Base-by-base conservation (phyloP, 2,113 vertebrate species). In the Aythya baeri region DNA sequence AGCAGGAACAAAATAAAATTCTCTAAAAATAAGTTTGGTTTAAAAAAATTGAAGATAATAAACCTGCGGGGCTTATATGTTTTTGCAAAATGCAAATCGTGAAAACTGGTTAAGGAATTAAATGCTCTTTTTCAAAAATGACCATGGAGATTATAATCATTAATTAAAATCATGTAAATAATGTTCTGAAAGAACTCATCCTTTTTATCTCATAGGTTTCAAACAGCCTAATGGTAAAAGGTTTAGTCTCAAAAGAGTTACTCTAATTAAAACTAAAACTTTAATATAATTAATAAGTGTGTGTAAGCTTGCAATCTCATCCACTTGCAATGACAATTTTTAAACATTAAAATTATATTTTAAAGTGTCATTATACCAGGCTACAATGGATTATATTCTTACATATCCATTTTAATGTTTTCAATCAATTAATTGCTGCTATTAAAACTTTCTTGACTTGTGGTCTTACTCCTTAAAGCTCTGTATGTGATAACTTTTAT, bases 121-220 rank as follows among this genome's bases (percentile, higher is more conserved):
- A 98, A 97, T 96, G 96, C 61, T 98, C 93, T 98, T 98, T 98
- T 97, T 97, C 79, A 97, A 97, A 98, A 98, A 96, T 97, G 96
- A 97, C 98, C 97, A 97, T 91, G 88, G 97, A 98, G 97, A 98
- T 98, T 98, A 98, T 89, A 98, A 98, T 98, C 97, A 98, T 98
- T 98, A 98, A 98, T 98, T 98, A 98, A 97, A 98, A 98, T 98
- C 72, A 97, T 98, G 98, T 98, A 98, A 98, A 98, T 98, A 98
- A 98, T 96, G 97, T 96, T 97, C 96, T 95, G 68, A 98, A 98
- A 98, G 94, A 98, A 97, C 67, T 91, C 62, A 96, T 83, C 49
- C 72, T 96, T 98, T 98, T 98, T 97, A 98, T 98, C 97, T 97
- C 96, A 94, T 43, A 97, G 95, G 93, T 97, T 98, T 98, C 91